Evolutionary conservation across 2,113 vertebrate genomes (phyloP).

Genomic region (Butorides virescens): DNA sequence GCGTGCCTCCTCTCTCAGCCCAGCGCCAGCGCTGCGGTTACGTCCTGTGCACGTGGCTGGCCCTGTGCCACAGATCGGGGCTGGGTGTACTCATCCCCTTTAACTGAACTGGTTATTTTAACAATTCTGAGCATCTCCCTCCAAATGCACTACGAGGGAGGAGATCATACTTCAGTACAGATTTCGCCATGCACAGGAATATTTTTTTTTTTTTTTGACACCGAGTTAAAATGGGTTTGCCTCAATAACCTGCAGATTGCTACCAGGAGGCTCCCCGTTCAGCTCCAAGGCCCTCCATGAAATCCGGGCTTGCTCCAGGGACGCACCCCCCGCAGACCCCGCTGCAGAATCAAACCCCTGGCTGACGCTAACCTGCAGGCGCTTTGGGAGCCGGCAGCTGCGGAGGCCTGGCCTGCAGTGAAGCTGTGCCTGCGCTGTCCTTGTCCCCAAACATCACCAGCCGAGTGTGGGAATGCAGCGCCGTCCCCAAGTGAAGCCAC

Average conservation of each 20-base stretch:
- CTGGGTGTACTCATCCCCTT: not conserved
- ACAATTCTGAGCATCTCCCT: not conserved
- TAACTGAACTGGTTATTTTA: not conserved
- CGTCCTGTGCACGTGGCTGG: accelerated
- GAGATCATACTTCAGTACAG: not conserved
- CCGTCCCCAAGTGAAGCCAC: not conserved
- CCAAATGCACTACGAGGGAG: not conserved
- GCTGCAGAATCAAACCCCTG: not conserved
- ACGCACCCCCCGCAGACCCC: not conserved
- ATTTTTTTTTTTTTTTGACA: not conserved
- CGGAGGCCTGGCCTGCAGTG: not conserved
- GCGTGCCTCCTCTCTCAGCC: not conserved
- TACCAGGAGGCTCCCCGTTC: not conserved
- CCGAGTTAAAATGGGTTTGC: not conserved
- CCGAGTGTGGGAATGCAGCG: not conserved
- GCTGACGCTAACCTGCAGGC: not conserved
- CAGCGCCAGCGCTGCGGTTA: not conserved
- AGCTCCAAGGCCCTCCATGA: not conserved
- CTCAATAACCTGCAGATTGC: not conserved
- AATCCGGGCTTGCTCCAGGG: not conserved
- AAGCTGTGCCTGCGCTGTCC: not conserved
- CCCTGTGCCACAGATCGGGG: not conserved
- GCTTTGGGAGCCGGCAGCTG: not conserved
- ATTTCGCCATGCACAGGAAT: not conserved
- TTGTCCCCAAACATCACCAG: not conserved